Evolutionary conservation across 2,888 invertebrate species (phyloP).

Genomic region (Ceramica pisi): DNA sequence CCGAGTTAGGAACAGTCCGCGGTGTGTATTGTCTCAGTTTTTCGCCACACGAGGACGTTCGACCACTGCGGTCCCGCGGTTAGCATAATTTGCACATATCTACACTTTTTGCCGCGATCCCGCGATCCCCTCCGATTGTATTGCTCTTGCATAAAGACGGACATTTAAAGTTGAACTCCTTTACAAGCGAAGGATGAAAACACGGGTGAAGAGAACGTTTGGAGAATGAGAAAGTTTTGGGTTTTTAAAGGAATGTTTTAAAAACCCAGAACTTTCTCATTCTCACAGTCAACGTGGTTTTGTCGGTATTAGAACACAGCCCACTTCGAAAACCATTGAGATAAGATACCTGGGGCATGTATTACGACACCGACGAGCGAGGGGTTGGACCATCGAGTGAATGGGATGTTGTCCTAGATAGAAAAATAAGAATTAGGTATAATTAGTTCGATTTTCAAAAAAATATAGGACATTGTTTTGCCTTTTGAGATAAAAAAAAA

Average conservation of each 20-base stretch:
- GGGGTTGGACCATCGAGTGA: not conserved
- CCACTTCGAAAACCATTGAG: no score
- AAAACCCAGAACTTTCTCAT: no score
- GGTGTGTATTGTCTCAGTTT: conserved; percentile 50
- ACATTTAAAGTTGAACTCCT: conserved; percentile 48
- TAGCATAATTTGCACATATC: conserved; percentile 64
- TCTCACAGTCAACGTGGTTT: no score
- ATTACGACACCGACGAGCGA: no score
- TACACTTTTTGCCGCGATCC: conserved; percentile 60
- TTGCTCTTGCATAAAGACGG: conserved; percentile 57
- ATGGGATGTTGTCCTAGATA: no score
- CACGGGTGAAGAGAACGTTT: conserved; percentile 5
- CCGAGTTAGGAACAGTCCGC: conserved; percentile 52
- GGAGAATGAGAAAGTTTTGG: conserved; percentile 22
- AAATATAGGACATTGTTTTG: no score
- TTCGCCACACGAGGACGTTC: conserved; percentile 46
- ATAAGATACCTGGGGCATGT: not conserved
- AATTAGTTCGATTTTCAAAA: no score
- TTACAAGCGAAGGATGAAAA: conserved; percentile 24
- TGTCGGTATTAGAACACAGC: no score
- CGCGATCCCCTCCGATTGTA: conserved; percentile 51
- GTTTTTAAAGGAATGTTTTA: not conserved
- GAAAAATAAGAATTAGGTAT: no score
- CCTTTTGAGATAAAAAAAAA: no score
- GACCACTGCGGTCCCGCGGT: conserved; percentile 51